These are phyloP conservation scores for Sarcophaga peregrina DNA, from an alignment of 1,140 invertebrate species.

Conservation along the genomic window DNA sequence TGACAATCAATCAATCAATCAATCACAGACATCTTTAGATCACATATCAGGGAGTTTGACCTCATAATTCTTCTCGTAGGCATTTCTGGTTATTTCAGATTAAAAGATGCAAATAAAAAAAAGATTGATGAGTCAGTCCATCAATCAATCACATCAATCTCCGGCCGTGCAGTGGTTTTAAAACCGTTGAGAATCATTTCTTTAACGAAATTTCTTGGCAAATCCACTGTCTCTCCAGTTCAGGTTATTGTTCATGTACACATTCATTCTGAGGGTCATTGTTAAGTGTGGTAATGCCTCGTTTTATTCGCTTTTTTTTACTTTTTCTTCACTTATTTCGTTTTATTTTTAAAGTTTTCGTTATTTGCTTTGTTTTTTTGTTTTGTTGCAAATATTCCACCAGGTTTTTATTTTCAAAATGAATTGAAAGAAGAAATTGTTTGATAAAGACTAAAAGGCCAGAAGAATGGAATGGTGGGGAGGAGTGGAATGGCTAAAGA, in stretches of 20 bases:
- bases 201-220: too few species aligned
- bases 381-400: background rate
- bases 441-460: too few species aligned
- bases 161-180: too few species aligned
- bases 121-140: too few species aligned
- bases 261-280: conserved; percentile 29
- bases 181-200: too few species aligned
- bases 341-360: background rate
- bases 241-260: background rate
- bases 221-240: background rate
- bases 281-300: conserved; percentile 19
- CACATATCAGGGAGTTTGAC: too few species aligned
- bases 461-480: background rate
- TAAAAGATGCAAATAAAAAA: too few species aligned
- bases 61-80: too few species aligned
- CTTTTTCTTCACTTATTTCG: background rate
- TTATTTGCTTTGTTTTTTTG: background rate
- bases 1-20: too few species aligned
- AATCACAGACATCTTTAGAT: too few species aligned
- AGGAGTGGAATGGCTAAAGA: background rate
- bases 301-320: background rate
- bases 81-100: too few species aligned
- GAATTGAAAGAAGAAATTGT: background rate
- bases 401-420: background rate
- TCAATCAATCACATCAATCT: too few species aligned